Evolutionary conservation across 2,113 vertebrate species (phyloP), one percentile per base, ranked within the genome.

Genomic region (Neomonachus schauinslandi): DNA sequence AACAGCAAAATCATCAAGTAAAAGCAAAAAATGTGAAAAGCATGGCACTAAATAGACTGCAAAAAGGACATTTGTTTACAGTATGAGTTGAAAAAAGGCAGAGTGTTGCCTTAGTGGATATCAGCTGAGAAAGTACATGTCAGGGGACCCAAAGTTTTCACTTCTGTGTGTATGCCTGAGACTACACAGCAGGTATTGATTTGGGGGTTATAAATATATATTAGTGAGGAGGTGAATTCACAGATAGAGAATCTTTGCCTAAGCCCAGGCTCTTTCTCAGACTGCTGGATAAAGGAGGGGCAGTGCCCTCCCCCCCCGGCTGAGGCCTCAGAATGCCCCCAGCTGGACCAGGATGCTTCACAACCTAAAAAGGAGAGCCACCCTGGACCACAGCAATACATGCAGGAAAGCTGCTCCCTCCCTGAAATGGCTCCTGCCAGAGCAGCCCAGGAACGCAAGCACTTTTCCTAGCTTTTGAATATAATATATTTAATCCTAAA

Each of bases 271-370:
- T 36, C 16, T 74, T 57, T 59, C 82, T 26, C 26, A 91, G 14
- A 81, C 26, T 61, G 15, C 31, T 24, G 8, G 65, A 16, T 21
- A 65, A 42, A 82, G 24, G 46, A 65, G 65, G 39, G 12, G 12
- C 36, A 49, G 55, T 0, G 6, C 12, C 21, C 21, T 15, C 0
- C 1, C 2, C 1, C 2, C 21, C n/a, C 5, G 31, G n/a, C 28
- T 5, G 7, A 71, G n/a, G n/a, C 22, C 36, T 55, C 9, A 69
- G n/a, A 13, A 26, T 0, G 16, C 1, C 22, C 22, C 1, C 22
- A 28, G 28, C 19, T 19, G n/a, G 55, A 31, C n/a, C 16, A 31
- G 2, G 76, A 26, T 8, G 6, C 46, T 65, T 81, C n/a, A 46
- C n/a, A 74, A 1, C 11, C 53, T 61, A n/a, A 42, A 42, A 59